Conservation (phyloP, 2,888 invertebrate species). For the Drosophila cracens region DNA sequence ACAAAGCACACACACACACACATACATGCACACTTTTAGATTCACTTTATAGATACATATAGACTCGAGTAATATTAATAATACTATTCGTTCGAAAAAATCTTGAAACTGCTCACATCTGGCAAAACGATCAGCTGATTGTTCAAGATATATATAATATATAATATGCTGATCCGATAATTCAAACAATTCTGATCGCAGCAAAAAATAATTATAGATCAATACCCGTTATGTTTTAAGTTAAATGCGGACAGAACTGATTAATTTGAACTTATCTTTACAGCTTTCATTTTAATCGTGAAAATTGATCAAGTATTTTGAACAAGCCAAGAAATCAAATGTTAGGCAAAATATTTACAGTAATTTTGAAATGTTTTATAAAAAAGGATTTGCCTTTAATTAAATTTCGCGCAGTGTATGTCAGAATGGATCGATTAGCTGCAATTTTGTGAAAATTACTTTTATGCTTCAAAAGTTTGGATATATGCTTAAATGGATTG, state of each 20-base stretch:
- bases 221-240: neutral
- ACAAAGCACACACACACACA: slow-evolving; percentile 23
- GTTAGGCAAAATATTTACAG: neutral
- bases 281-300: neutral
- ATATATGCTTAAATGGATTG: neutral
- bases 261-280: neutral
- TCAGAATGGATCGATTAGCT: neutral
- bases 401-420: neutral
- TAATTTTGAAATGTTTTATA: no score
- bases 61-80: neutral
- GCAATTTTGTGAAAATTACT: neutral
- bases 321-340: neutral
- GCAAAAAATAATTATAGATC: neutral
- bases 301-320: neutral
- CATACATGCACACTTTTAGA: slow-evolving; percentile 3
- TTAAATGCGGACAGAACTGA: neutral
- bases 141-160: neutral
- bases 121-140: neutral
- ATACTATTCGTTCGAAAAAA: neutral
- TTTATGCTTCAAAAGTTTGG: neutral
- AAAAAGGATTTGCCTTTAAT: neutral
- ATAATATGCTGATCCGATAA: neutral
- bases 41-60: neutral
- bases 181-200: neutral
- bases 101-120: neutral